phyloP scores from a whole-genome alignment of 1,140 invertebrate genomes.

The Triops longicaudatus region DNA sequence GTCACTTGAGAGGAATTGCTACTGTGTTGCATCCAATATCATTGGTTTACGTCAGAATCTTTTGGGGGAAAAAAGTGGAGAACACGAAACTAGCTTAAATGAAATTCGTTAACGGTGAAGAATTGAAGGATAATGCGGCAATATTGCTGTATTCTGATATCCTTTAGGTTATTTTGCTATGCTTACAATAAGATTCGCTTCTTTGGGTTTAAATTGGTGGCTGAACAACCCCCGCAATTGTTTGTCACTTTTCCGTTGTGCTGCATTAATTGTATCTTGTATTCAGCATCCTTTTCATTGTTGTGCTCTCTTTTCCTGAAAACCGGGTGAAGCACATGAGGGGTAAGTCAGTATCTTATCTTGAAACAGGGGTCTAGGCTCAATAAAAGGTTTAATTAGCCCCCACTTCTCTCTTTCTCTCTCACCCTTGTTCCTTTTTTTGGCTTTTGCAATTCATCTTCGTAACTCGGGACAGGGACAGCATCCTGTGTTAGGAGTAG shows the following conservation, averaged over 20 bases:
- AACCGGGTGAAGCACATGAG: neutral
- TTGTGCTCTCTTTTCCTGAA: neutral
- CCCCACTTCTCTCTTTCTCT: neutral
- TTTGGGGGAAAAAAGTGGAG: too few relatives aligned
- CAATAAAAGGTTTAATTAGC: slow-evolving; percentile 12
- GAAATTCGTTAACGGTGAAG: too few relatives aligned
- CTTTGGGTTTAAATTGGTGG: neutral
- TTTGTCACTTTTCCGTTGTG: neutral
- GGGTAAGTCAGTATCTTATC: neutral
- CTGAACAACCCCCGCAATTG: neutral
- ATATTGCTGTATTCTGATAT: too few relatives aligned
- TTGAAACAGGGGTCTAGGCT: neutral
- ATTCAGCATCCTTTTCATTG: neutral
- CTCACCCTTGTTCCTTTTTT: neutral
- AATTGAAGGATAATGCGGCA: too few relatives aligned
- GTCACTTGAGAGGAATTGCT: too few relatives aligned
- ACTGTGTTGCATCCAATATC: too few relatives aligned
- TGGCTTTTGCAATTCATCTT: neutral
- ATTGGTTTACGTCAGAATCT: too few relatives aligned
- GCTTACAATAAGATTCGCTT: too few relatives aligned
- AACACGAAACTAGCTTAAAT: too few relatives aligned
- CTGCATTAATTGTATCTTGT: neutral
- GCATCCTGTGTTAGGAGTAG: too few relatives aligned
- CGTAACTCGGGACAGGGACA: neutral
- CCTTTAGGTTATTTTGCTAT: too few relatives aligned